Conservation (phyloP, 1,140 invertebrate genomes). For the Pseudomyrmex gracilis region DNA sequence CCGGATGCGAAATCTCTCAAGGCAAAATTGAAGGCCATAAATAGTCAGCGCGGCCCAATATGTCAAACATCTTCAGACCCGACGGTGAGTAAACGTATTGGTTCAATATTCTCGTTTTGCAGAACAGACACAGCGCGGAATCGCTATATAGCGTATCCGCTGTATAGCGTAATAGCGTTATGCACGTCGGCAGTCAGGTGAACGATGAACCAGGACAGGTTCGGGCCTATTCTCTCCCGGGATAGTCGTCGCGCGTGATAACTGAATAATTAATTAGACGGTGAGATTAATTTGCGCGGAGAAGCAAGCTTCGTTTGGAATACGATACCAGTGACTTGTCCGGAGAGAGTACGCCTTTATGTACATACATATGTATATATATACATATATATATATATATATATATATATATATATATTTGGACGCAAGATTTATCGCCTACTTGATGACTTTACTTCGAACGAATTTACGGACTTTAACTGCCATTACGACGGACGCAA, state of each 20-base stretch:
- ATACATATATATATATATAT: background rate
- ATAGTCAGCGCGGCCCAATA: slow-evolving; percentile 57
- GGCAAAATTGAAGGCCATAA: slow-evolving; percentile 47
- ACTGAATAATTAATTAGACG: slow-evolving; percentile 81
- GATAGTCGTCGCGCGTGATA: slow-evolving; percentile 76
- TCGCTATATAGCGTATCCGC: background rate
- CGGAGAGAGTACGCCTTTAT: slow-evolving; percentile 31
- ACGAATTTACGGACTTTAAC: slow-evolving; percentile 67
- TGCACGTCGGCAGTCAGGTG: slow-evolving; percentile 54
- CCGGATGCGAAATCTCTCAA: slow-evolving; percentile 16
- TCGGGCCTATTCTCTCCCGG: slow-evolving; percentile 67
- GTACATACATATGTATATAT: background rate
- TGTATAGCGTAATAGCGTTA: slow-evolving; percentile 35
- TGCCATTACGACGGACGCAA: slow-evolving; percentile 37
- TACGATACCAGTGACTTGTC: slow-evolving; percentile 56
- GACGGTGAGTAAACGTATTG: slow-evolving; percentile 16
- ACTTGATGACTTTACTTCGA: slow-evolving; percentile 73
- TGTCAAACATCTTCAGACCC: slow-evolving; percentile 56
- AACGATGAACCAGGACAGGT: slow-evolving; percentile 71
- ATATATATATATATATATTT: background rate
- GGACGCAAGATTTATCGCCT: slow-evolving; percentile 69
- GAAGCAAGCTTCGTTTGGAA: slow-evolving; percentile 65
- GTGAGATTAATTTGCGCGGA: slow-evolving; percentile 74
- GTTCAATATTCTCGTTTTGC: slow-evolving; percentile 15
- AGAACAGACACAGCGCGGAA: slow-evolving; percentile 9